Base-by-base conservation (phyloP, 2,797 vertebrate genomes). In the Hippocampus kuda region DNA sequence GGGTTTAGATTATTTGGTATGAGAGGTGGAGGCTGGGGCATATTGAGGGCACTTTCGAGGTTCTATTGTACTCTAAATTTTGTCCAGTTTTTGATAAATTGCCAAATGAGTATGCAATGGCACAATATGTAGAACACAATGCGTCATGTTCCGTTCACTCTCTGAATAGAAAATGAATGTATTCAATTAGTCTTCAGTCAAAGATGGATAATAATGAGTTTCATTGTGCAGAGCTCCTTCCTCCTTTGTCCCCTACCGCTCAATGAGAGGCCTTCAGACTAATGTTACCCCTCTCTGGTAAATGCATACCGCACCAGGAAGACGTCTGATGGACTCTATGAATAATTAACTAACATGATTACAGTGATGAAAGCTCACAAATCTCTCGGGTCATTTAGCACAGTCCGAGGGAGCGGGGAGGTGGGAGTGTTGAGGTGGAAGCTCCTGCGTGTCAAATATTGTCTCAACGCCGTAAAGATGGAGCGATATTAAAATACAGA, bases 261-360 rank as follows among this genome's bases (percentile, higher is more conserved):
- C 54, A 76, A 70, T 42, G 72, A 70, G 68, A 70, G 68, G 70
- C 82, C 77, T 73, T 71, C 75, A 78, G 83, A 75, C 80, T 85
- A 81, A 87, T 87, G 81, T 76, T 85, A 80, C 83, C 74, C 26
- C 75, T 79, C 69, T 73, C 82, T 86, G 84, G 86, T 86, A 87
- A 83, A 76, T 86, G 87, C 84, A 86, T 81, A 83, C 84, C 87
- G 84, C 86, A 89, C 82, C 83, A 88, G 85, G 86, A 88, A 83
- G 85, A 89, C 79, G 77, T 76, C 82, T 88, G 89, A 86, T 86
- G 84, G 85, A 88, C 74, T 64, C 80, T 68, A 85, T 91, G 80
- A 90, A 92, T 91, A 90, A 90, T 90, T 91, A 86, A 92, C 74
- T 76, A 87, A 76, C 80, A 81, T 89, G 88, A 91, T 90, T 89